Conservation (phyloP, 2,888 invertebrate genomes). For the Oxycera nigricornis region DNA sequence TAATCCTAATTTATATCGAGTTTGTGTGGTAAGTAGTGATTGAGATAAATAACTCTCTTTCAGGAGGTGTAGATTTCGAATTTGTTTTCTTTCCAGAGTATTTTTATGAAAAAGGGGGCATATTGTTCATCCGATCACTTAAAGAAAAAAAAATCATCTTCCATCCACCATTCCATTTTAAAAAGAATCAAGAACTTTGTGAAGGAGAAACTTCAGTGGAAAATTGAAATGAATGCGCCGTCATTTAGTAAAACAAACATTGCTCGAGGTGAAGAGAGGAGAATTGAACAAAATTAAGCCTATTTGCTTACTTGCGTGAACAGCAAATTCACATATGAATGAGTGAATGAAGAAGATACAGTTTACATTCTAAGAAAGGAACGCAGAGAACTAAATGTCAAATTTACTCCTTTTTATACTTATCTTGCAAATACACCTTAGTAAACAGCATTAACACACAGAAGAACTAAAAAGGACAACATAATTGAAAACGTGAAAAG, state of each 20-base stretch:
- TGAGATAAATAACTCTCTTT: background rate
- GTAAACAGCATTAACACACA: background rate
- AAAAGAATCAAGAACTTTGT: conserved; percentile 30
- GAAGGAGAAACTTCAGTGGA: conserved; percentile 7
- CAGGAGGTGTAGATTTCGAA: background rate
- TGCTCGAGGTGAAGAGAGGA: background rate
- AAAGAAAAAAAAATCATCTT: conserved; percentile 42
- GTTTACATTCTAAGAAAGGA: background rate
- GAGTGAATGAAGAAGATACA: background rate
- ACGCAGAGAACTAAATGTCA: background rate
- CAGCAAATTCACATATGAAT: background rate
- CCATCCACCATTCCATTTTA: conserved; percentile 49
- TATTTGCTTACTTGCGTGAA: background rate
- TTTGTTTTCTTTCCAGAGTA: conserved; percentile 17
- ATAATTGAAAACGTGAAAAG: background rate
- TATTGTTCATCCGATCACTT: conserved; percentile 39
- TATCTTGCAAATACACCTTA: background rate
- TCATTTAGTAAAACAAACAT: conserved; percentile 9
- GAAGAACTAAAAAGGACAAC: background rate
- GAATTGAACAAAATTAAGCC: background rate
- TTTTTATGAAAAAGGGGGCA: conserved; percentile 38
- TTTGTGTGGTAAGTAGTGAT: conserved; percentile 41
- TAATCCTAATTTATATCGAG: conserved; percentile 32
- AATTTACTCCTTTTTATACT: conserved; percentile 21
- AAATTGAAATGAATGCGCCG: background rate